Base-by-base conservation (phyloP, 2,888 invertebrate species). In the Nudaria mundana region DNA sequence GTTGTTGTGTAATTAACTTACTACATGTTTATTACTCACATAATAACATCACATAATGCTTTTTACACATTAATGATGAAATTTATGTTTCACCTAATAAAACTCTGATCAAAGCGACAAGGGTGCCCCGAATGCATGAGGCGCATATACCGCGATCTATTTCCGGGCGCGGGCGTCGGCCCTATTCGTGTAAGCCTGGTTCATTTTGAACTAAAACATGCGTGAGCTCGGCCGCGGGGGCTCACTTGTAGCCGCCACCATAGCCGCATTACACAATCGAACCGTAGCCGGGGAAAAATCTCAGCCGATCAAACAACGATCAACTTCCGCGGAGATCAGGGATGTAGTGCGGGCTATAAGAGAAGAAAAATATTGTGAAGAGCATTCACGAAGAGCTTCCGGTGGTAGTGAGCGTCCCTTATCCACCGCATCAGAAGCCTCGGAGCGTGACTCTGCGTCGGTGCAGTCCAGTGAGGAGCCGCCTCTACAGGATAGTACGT, bases 221-320 rank as follows among this genome's bases (percentile, higher is more conserved):
- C 86, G 88, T 63, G 89, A 89, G 83, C 76, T 81, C 80, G 82
- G 88, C 79, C 87, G 90, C 72, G 87, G 81, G 75, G 89, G 90
- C 74, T 88, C 91, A 68, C 84, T 92, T 53, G 92, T 92, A 48
- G 92, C 92, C 46, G 91, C 92, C 71, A 83, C 85, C 71, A 85
- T 83, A 68, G 87, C 84, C 56, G 79, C 81, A 60, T 75, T 84
- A 62, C 82, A 84, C 81, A 81, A 80, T 68, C 85, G 85, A 46
- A 67, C 76, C 55, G 71, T 72, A 52, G 72, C 63, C 58, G 81
- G 81, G 55, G 76, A 73, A 48, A 83, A 85, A 67, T 56, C 68
- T 58, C 76, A 69, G n/a, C 48, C 71, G 57, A 49, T 71, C 66
- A 81, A 80, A 71, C 56, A 73, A 61, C 79, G 76, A 50, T 64